These are phyloP conservation scores for Aleiodes leptofemur DNA, from an alignment of 2,888 invertebrate genomes.

Conservation along the genomic window DNA sequence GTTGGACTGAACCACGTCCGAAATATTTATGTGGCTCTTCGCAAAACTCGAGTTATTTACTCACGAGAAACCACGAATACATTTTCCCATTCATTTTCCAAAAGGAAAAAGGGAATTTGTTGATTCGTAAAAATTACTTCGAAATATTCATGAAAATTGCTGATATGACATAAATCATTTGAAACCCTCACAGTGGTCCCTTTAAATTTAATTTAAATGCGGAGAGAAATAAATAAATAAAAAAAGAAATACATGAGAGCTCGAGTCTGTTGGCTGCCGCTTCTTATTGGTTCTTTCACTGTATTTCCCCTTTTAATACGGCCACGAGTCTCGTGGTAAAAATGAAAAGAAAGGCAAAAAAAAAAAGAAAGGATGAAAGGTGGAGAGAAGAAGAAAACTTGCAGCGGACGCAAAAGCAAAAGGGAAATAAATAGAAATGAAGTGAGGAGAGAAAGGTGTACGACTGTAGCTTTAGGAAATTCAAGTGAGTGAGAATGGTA, in stretches of 20 bases:
- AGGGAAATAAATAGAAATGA: constrained; percentile 10
- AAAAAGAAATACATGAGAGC: background rate
- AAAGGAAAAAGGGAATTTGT: background rate
- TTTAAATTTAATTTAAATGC: background rate
- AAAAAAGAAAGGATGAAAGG: constrained; percentile 2
- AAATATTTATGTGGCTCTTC: constrained; percentile 24
- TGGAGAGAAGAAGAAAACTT: constrained; percentile 16
- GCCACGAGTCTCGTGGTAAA: constrained; percentile 15
- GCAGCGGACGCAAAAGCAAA: constrained; percentile 33
- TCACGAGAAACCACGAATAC: background rate
- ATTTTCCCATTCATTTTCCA: background rate
- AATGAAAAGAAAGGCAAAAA: background rate
- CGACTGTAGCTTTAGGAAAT: constrained; percentile 27
- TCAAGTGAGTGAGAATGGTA: constrained; percentile 29
- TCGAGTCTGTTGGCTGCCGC: constrained; percentile 6
- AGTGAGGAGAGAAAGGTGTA: constrained; percentile 21
- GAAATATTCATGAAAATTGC: background rate
- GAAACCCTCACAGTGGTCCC: background rate
- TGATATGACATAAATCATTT: background rate
- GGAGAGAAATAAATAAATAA: constrained; percentile 16
- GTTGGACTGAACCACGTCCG: constrained; percentile 5
- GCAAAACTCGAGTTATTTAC: constrained; percentile 11
- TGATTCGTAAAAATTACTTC: background rate
- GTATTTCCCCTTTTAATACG: constrained; percentile 21
- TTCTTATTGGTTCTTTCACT: constrained; percentile 20